Evolutionary conservation across 2,888 invertebrate genomes (phyloP).

Genomic region (Eledona agricola): DNA sequence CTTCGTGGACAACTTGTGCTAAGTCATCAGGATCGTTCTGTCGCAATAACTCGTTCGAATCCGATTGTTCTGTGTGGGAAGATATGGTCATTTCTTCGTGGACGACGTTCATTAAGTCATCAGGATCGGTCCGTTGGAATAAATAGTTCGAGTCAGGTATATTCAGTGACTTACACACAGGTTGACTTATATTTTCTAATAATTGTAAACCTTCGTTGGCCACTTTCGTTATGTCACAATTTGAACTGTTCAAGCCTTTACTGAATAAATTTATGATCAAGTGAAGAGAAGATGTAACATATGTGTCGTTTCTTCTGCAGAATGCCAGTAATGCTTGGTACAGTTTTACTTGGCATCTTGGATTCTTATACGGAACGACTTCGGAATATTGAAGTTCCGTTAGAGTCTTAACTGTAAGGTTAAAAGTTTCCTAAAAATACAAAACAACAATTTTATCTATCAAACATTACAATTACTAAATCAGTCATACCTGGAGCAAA

Average conservation of each 20-base stretch:
- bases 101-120: not conserved
- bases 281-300: conserved; percentile 1
- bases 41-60: no score
- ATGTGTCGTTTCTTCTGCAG: not conserved
- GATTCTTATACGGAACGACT: conserved; percentile 2
- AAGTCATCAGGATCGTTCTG: no score
- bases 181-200: conserved; percentile 15
- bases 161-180: conserved; percentile 4
- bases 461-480: no score
- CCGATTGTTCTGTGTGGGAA: no score
- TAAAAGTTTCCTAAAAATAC: conserved; percentile 6
- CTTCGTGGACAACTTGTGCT: no score
- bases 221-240: not conserved
- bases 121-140: not conserved
- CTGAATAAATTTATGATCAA: conserved; percentile 3
- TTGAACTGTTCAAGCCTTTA: conserved; percentile 1
- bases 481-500: conserved; percentile 2
- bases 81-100: no score
- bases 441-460: no score
- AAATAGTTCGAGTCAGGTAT: not conserved
- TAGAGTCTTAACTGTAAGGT: not conserved
- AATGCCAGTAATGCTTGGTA: conserved; percentile 9
- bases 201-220: conserved; percentile 8
- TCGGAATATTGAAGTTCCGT: not conserved
- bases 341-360: conserved; percentile 5